Evolutionary conservation across 1,140 invertebrate genomes (phyloP).

Genomic region (Yoshiicerus persimilis): DNA sequence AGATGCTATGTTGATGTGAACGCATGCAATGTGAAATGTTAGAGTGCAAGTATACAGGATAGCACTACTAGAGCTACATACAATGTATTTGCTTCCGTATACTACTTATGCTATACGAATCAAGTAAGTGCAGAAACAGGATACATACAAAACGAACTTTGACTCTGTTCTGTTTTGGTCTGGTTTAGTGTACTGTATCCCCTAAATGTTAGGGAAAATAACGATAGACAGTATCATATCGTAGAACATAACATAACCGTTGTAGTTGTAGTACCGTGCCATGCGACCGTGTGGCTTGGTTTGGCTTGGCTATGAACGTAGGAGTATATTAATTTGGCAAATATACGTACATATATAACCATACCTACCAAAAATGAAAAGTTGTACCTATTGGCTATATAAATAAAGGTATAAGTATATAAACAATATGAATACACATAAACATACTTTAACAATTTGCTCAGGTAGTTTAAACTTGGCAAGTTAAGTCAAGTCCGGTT

Average conservation of each 20-base stretch:
- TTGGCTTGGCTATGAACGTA: background rate
- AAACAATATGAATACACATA: background rate
- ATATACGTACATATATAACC: background rate
- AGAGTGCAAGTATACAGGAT: background rate
- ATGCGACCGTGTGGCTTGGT: background rate
- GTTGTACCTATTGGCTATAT: background rate
- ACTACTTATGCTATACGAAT: background rate
- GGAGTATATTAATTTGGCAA: background rate
- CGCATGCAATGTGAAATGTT: constrained; percentile 10
- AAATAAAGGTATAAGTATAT: too few relatives aligned
- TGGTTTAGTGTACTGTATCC: background rate
- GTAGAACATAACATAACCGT: background rate
- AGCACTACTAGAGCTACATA: background rate
- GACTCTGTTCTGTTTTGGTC: background rate
- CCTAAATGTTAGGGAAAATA: background rate
- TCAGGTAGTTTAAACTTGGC: background rate
- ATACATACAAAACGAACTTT: background rate
- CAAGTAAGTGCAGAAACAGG: background rate
- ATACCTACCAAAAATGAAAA: background rate
- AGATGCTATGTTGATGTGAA: background rate
- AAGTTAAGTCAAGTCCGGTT: background rate
- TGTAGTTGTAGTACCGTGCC: background rate
- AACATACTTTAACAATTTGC: background rate
- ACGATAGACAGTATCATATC: background rate
- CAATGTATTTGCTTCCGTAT: background rate